Base-by-base conservation (phyloP, 2,888 invertebrate genomes). In the Hirtodrosophila duncani region DNA sequence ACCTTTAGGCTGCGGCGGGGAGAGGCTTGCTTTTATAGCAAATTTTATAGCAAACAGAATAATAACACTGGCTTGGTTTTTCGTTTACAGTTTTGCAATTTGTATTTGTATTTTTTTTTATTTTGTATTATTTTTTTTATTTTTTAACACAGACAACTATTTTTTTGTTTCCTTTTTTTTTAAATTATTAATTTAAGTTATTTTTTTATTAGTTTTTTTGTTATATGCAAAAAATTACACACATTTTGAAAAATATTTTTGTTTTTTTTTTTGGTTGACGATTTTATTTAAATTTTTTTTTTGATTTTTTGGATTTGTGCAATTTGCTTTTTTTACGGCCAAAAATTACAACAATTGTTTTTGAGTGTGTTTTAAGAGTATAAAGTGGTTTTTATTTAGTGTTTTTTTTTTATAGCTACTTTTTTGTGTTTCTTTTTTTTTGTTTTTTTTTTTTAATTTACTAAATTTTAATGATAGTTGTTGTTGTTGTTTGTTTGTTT, bases 141-240 rank as follows among this genome's bases (percentile, higher is more conserved):
- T 59, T 78, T 43, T 56, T 77, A 77, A 77, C 75, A 77, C 75
- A 77, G 75, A 77, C 75, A 77, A 77, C 75, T 77, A 77, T 75
- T 72, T 44, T 57, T 64, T 68, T 58, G 39, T 58, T 49, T 59
- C 65, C 56, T 36, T 37, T 49, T 38, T 9, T 34, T 16, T 13
- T 30, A n/a, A 34, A 8, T 36, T 39, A 23, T 36, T 26, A 13
- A 11, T 2, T 10, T 30, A 18, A 44, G 29, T 43, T 37, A 14
- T 44, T 42, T 52, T 41, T 41, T 11, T 21, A 18, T 50, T 61
- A 44, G 36, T 57, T 51, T 44, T 48, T 60, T 74, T 75, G 68
- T 75, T 75, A 66, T 59, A 49, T 75, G 75, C 77, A 77, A 77
- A 77, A 75, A 77, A 77, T 79, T 77, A 77, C 80, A 77, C 80